Evolutionary conservation across 2,113 vertebrate genomes (phyloP).

Genomic region (Amia ocellicauda): DNA sequence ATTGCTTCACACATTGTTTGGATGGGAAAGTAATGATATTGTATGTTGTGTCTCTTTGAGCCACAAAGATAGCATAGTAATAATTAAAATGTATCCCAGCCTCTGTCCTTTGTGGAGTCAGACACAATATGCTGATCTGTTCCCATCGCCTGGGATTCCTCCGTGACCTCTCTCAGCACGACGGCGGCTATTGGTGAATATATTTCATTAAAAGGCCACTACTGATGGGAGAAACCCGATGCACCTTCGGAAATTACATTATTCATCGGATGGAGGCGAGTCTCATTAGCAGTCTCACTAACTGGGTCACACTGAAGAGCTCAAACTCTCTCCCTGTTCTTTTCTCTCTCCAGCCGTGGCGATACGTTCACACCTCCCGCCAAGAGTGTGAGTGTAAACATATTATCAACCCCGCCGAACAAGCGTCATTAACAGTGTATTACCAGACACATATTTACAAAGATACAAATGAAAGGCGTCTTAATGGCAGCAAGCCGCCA

Average conservation of each 20-base stretch:
- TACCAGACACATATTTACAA: no score
- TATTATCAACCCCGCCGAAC: no score
- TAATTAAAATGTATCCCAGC: neutral
- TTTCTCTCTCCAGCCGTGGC: neutral
- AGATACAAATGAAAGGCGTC: no score
- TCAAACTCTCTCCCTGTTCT: neutral
- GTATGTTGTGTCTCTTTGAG: no score
- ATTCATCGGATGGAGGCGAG: slow-evolving; percentile 18
- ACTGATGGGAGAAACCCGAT: slow-evolving; percentile 7
- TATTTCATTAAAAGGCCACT: slow-evolving; percentile 11
- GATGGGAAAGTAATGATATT: no score
- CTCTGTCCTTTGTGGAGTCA: neutral
- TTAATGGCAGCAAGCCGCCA: no score
- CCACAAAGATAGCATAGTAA: no score
- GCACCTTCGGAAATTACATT: slow-evolving; percentile 13
- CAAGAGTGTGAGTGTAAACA: no score
- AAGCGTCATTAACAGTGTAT: no score
- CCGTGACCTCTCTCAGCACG: neutral
- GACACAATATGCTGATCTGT: neutral
- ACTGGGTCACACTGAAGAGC: slow-evolving; percentile 19
- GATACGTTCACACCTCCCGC: no score
- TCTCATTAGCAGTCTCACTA: slow-evolving; percentile 26
- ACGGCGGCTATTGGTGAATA: neutral
- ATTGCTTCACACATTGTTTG: no score
- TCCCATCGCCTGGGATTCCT: neutral